Conservation (phyloP, 2,888 invertebrate species). For the Sinotaia quadrata region DNA sequence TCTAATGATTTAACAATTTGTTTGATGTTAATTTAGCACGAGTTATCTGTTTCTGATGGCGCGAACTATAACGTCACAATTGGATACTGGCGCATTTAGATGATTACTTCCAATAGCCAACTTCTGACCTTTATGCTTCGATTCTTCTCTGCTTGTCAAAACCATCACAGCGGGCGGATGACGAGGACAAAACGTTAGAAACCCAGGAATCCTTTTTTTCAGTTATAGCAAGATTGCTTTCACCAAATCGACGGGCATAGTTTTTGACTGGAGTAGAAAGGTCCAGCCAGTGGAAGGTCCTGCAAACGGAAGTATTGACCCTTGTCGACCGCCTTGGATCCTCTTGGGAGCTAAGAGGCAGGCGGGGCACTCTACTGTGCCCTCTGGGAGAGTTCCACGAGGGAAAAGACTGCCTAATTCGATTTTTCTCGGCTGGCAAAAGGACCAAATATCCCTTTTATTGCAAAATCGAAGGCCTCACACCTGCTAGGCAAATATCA, state of each 20-base stretch:
- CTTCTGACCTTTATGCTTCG: slow-evolving; percentile 15
- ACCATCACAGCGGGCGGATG: slow-evolving; percentile 17
- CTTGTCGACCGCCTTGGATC: slow-evolving; percentile 13
- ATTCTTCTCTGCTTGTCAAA: slow-evolving; percentile 24
- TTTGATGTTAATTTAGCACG: slow-evolving; percentile 20
- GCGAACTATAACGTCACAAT: background rate
- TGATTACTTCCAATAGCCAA: slow-evolving; percentile 30
- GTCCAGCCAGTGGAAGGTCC: background rate
- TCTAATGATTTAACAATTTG: too few species aligned
- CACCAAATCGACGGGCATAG: background rate
- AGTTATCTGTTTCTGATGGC: slow-evolving; percentile 4
- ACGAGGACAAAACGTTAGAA: slow-evolving; percentile 23
- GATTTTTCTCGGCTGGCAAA: slow-evolving; percentile 35
- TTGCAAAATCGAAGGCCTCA: slow-evolving; percentile 40
- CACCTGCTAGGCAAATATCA: slow-evolving; percentile 42
- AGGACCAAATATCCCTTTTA: slow-evolving; percentile 39
- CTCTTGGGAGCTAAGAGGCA: slow-evolving; percentile 3
- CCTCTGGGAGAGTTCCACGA: slow-evolving; percentile 27
- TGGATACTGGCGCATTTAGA: slow-evolving; percentile 15
- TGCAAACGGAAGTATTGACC: slow-evolving; percentile 11
- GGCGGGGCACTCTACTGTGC: background rate
- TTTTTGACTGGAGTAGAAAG: background rate
- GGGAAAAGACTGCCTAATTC: slow-evolving; percentile 35
- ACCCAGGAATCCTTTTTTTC: slow-evolving; percentile 4
- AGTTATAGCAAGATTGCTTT: slow-evolving; percentile 1